Conservation (phyloP, 2,888 invertebrate genomes). For the Coecobrya sp. region DNA sequence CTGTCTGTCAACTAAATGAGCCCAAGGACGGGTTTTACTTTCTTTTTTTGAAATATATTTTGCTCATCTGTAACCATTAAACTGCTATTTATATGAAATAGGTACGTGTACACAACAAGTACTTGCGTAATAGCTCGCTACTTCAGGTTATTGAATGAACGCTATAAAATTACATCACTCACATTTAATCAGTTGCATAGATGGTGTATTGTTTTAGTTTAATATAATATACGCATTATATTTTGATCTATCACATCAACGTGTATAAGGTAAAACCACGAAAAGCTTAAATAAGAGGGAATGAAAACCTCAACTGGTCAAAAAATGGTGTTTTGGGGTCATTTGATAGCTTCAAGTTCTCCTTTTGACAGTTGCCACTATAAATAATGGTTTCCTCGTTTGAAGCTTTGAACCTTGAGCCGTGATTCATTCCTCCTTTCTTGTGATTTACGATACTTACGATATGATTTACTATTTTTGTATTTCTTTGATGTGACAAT, state of each 20-base stretch:
- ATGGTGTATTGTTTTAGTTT: background rate
- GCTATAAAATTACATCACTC: conserved; percentile 1
- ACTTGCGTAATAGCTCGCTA: conserved; percentile 52
- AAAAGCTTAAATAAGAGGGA: background rate
- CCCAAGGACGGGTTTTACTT: conserved; percentile 48
- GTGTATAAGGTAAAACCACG: background rate
- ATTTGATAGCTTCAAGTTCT: background rate
- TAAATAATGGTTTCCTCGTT: background rate
- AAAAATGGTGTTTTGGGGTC: background rate
- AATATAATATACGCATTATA: background rate
- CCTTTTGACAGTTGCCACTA: background rate
- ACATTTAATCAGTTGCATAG: background rate
- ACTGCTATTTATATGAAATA: background rate
- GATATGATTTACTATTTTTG: background rate
- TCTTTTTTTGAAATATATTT: background rate
- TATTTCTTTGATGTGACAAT: background rate
- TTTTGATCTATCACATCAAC: conserved; percentile 15
- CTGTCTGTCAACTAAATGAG: background rate
- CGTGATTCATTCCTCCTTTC: background rate
- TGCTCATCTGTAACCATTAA: background rate
- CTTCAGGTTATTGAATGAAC: conserved; percentile 36
- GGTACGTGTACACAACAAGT: background rate
- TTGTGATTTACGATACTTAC: background rate
- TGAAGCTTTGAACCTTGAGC: conserved; percentile 11
- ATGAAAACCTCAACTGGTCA: background rate